A percentile compares a stretch with the other conserved stretches of the same genome.
Conservation (phyloP, 2,113 vertebrate genomes). For the Equus przewalskii region DNA sequence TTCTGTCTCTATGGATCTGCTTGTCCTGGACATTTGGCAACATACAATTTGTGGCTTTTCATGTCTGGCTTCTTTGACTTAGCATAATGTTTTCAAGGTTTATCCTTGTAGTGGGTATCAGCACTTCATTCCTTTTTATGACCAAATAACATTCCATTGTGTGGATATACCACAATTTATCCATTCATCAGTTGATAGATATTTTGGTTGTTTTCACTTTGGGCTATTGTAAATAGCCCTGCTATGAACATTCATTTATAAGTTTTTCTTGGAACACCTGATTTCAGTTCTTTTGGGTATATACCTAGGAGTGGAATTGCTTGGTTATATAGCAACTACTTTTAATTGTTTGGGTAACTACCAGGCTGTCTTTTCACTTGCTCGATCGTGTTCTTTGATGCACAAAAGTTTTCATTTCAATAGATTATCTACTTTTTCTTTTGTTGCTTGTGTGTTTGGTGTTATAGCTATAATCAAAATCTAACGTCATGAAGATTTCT, state of each 20-base stretch:
- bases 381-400: not conserved
- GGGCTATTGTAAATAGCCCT: not conserved
- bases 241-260: not conserved
- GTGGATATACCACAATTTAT: not conserved
- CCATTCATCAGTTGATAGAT: not conserved
- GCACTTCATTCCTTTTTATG: conserved; percentile 7
- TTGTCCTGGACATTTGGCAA: not conserved
- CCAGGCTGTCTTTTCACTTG: not conserved
- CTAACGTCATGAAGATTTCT: not conserved
- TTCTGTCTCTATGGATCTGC: not conserved
- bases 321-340: not conserved
- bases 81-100: not conserved
- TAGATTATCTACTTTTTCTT: not conserved
- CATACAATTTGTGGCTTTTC: not conserved
- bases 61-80: not conserved
- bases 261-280: not conserved
- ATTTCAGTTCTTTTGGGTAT: not conserved
- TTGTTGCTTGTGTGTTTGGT: not conserved
- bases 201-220: conserved; percentile 31
- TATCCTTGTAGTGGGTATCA: not conserved
- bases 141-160: not conserved
- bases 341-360: conserved; percentile 13
- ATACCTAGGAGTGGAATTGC: not conserved
- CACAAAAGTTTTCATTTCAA: not conserved
- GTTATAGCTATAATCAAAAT: not conserved